These are phyloP conservation scores for Meloe dianella DNA, from an alignment of 2,888 invertebrate species.

Conservation along the genomic window DNA sequence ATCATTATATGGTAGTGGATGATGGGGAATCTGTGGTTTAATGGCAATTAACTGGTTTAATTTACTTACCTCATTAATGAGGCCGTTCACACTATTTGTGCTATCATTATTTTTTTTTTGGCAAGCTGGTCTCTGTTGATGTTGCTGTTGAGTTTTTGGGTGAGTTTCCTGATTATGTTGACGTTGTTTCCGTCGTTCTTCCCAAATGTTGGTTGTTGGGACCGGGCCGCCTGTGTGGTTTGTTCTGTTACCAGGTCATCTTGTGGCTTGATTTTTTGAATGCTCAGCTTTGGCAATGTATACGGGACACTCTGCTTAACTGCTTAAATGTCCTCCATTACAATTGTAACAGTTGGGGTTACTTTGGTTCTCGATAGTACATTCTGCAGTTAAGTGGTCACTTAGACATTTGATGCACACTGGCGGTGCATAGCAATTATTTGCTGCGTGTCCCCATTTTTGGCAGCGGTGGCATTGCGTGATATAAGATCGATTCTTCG, in stretches of 20 bases:
- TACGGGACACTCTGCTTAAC: background rate
- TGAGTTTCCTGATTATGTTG: background rate
- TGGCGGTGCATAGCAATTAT: slow-evolving; percentile 3
- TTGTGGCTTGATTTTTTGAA: background rate
- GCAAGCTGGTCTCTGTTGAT: background rate
- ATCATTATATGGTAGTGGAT: background rate
- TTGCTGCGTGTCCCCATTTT: slow-evolving; percentile 10
- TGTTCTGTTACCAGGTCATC: background rate
- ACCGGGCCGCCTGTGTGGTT: background rate
- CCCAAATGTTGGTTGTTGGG: background rate
- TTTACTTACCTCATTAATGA: background rate
- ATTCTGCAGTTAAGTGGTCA: background rate
- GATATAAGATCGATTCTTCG: background rate
- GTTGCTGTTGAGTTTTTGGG: background rate
- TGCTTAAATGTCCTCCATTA: slow-evolving; percentile 2
- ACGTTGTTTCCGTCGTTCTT: background rate
- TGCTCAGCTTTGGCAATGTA: background rate
- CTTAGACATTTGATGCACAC: slow-evolving; percentile 13
- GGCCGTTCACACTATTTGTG: background rate
- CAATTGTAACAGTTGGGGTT: slow-evolving; percentile 15
- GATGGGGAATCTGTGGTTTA: background rate
- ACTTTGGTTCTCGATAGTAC: background rate
- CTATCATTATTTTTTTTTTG: too few species aligned
- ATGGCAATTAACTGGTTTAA: background rate
- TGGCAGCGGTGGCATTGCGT: slow-evolving; percentile 15